Evolutionary conservation across 2,113 vertebrate genomes (phyloP).

Genomic region (Maccullochella peelii): DNA sequence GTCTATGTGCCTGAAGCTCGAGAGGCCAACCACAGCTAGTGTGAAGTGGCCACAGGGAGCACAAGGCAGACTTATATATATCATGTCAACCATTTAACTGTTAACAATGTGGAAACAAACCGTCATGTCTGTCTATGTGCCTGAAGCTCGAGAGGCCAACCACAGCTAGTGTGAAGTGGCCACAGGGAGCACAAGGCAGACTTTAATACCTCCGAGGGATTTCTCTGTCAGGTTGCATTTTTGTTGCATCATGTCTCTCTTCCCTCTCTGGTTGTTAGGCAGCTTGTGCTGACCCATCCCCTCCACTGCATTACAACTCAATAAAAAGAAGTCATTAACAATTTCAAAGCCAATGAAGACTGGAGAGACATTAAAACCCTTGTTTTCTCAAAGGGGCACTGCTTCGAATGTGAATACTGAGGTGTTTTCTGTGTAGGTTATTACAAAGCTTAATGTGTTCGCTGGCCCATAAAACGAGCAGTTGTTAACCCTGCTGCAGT

Average conservation of each 20-base stretch:
- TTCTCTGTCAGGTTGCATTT: conserved; percentile 74
- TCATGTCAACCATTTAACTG: conserved; percentile 14
- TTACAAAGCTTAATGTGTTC: not conserved
- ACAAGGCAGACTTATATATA: conserved; percentile 43
- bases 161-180: conserved; percentile 53
- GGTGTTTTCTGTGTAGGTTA: not conserved
- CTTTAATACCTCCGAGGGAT: conserved; percentile 56
- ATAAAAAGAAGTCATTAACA: conserved; percentile 44
- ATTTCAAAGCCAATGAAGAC: conserved; percentile 43
- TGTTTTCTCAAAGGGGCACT: conserved; percentile 2
- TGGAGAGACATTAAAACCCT: conserved; percentile 12
- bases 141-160: not conserved
- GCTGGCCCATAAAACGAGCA: conserved; percentile 18
- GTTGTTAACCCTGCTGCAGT: conserved; percentile 21
- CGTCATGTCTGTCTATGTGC: conserved; percentile 5
- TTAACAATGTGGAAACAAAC: conserved; percentile 8
- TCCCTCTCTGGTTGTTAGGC: conserved; percentile 25
- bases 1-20: conserved; percentile 9
- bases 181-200: conserved; percentile 53
- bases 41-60: conserved; percentile 57
- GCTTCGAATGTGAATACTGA: conserved; percentile 7
- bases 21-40: conserved; percentile 33
- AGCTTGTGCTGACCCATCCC: conserved; percentile 47
- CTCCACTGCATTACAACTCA: conserved; percentile 18
- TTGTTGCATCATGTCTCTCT: conserved; percentile 70